Conservation (phyloP, 2,888 invertebrate species). For the Maniola hyperantus region DNA sequence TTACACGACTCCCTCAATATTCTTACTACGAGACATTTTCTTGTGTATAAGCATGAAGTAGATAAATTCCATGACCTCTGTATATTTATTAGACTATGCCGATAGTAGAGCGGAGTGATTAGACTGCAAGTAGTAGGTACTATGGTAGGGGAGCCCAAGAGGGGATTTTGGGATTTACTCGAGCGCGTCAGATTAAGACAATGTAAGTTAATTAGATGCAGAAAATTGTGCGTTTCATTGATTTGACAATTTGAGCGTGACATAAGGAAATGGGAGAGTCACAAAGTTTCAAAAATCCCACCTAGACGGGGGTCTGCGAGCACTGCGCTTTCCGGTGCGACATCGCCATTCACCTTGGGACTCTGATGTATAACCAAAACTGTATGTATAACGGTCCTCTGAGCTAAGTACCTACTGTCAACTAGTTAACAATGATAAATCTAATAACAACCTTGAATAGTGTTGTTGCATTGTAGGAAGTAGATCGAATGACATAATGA, state of each 20-base stretch:
- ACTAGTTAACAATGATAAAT: neutral
- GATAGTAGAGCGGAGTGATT: neutral
- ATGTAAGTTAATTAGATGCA: too few species aligned
- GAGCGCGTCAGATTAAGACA: too few species aligned
- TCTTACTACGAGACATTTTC: slow-evolving; percentile 17
- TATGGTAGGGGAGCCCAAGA: neutral
- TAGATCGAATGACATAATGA: neutral
- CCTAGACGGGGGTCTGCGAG: too few species aligned
- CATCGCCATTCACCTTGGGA: neutral
- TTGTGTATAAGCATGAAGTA: slow-evolving; percentile 23
- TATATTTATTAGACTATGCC: neutral
- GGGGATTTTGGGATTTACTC: too few species aligned
- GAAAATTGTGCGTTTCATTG: too few species aligned
- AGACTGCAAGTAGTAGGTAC: neutral
- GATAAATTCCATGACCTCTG: neutral
- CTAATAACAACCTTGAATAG: neutral
- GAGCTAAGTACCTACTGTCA: neutral
- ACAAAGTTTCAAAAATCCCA: too few species aligned
- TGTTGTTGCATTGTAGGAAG: neutral
- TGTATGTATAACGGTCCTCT: too few species aligned
- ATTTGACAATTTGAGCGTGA: too few species aligned
- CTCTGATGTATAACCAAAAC: neutral
- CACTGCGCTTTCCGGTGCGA: neutral
- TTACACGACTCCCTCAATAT: slow-evolving; percentile 20
- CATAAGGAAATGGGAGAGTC: too few species aligned